Evolutionary conservation across 1,140 invertebrate species (phyloP).

Genomic region (Drosophila azteca): DNA sequence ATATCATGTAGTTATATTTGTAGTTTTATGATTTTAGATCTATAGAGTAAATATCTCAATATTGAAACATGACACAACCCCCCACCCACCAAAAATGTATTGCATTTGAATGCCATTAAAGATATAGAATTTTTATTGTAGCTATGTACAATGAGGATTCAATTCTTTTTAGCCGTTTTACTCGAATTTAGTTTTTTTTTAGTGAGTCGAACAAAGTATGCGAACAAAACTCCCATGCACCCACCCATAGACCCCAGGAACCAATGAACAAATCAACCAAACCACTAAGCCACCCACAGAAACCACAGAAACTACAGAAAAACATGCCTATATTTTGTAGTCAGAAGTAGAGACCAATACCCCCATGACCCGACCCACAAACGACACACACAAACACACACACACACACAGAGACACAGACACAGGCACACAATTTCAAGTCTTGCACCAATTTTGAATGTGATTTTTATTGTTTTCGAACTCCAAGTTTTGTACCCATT

Average conservation of each 20-base stretch:
- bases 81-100: slow-evolving; percentile 74
- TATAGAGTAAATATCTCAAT: slow-evolving; percentile 37
- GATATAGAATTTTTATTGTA: slow-evolving; percentile 68
- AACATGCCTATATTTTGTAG: slow-evolving; percentile 9
- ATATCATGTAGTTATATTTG: not conserved
- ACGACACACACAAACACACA: slow-evolving; percentile 47
- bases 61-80: no score
- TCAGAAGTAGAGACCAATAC: slow-evolving; percentile 6
- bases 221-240: slow-evolving; percentile 77
- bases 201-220: slow-evolving; percentile 82
- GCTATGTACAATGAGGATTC: slow-evolving; percentile 50
- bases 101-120: slow-evolving; percentile 71
- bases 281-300: slow-evolving; percentile 9
- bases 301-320: slow-evolving; percentile 35
- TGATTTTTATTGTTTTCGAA: slow-evolving; percentile 38
- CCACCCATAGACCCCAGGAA: not conserved
- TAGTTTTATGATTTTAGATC: slow-evolving; percentile 19
- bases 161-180: slow-evolving; percentile 74
- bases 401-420: slow-evolving; percentile 32
- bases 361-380: not conserved
- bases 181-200: slow-evolving; percentile 84
- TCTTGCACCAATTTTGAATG: slow-evolving; percentile 36
- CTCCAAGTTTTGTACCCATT: slow-evolving; percentile 37
- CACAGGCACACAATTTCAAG: slow-evolving; percentile 29
- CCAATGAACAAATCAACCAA: slow-evolving; percentile 17